phyloP scores from a whole-genome alignment of 2,113 vertebrate species.

The Lepidothrix coronata region DNA sequence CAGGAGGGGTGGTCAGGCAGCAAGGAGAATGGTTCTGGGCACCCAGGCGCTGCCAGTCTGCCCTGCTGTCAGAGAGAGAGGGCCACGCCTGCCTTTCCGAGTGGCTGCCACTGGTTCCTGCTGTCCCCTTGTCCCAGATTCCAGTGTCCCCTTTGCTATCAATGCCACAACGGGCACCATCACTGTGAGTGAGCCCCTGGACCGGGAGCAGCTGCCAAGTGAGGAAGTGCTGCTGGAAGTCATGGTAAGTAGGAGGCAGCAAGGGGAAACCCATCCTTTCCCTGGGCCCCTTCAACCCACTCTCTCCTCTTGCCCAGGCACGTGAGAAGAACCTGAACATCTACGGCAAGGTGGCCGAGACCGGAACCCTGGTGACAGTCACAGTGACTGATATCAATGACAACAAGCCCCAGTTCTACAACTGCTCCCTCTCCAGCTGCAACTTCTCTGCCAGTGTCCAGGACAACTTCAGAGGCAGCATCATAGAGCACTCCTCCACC shows the following conservation, averaged over 20 bases:
- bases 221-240: slow-evolving; percentile 77
- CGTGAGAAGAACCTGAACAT: slow-evolving; percentile 56
- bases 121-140: slow-evolving; percentile 45
- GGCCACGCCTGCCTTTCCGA: not conserved
- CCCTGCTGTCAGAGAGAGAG: not conserved
- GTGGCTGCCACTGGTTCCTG: not conserved
- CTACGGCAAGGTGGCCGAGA: not conserved
- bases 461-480: slow-evolving; percentile 70
- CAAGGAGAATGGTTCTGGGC: not conserved
- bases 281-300: not conserved
- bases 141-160: slow-evolving; percentile 75
- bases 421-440: slow-evolving; percentile 73
- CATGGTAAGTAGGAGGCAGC: slow-evolving; percentile 71
- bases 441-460: slow-evolving; percentile 20
- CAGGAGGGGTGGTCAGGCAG: not conserved
- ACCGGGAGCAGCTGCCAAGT: slow-evolving; percentile 78
- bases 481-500: slow-evolving; percentile 79
- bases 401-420: slow-evolving; percentile 85
- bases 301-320: slow-evolving; percentile 56
- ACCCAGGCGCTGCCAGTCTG: not conserved
- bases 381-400: slow-evolving; percentile 85
- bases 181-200: slow-evolving; percentile 66
- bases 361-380: slow-evolving; percentile 71
- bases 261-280: not conserved
- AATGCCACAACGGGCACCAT: slow-evolving; percentile 62